phyloP scores from a whole-genome alignment of 2,797 vertebrate species.

The Cossypha caffra region DNA sequence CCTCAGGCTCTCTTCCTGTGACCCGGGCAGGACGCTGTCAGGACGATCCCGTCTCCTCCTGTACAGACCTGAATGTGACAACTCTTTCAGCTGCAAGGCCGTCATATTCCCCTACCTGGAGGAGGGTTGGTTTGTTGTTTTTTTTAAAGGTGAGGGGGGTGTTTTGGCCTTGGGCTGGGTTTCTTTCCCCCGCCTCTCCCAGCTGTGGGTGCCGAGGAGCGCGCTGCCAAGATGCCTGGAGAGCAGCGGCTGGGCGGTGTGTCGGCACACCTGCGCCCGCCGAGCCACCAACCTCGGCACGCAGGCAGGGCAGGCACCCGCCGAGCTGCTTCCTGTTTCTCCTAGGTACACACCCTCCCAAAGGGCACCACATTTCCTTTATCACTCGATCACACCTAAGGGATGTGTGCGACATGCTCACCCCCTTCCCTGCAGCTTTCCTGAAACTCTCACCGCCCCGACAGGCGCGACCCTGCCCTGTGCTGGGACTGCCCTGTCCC shows the following conservation, averaged over 20 bases:
- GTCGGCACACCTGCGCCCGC: conserved; percentile 76
- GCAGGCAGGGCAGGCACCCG: conserved; percentile 1
- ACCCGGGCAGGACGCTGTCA: conserved; percentile 74
- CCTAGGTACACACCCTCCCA: conserved; percentile 76
- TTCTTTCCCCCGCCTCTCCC: not conserved
- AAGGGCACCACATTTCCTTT: conserved; percentile 70
- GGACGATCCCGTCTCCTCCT: conserved; percentile 88
- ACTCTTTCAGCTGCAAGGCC: conserved; percentile 89
- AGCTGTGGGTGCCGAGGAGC: not conserved
- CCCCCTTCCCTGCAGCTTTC: not conserved
- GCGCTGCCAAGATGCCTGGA: conserved; percentile 58
- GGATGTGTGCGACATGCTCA: conserved; percentile 18
- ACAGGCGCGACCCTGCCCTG: not conserved
- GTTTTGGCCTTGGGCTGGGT: conserved; percentile 10
- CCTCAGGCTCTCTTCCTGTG: conserved; percentile 82
- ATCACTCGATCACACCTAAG: conserved; percentile 68
- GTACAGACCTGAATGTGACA: conserved; percentile 92
- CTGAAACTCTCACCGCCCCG: not conserved
- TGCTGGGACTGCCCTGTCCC: not conserved
- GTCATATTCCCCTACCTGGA: conserved; percentile 80
- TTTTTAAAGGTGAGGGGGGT: not conserved
- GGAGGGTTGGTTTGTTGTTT: not conserved
- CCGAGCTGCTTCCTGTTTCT: conserved; percentile 78
- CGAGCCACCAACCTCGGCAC: conserved; percentile 43
- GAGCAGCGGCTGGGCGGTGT: conserved; percentile 4